phyloP scores from a whole-genome alignment of 2,797 vertebrate genomes.

The Acrossocheilus fasciatus region DNA sequence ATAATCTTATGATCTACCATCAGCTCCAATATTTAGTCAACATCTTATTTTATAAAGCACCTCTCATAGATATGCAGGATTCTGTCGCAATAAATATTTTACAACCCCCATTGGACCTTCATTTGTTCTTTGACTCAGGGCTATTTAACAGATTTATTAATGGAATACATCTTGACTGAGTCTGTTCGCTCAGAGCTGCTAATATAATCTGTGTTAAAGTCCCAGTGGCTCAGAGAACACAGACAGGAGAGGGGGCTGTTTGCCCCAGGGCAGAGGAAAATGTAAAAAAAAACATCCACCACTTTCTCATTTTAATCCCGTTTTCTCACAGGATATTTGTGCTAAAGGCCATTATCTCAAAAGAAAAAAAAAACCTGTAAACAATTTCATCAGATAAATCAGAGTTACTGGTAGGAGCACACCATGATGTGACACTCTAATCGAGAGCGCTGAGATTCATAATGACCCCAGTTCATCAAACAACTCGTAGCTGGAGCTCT shows the following conservation, averaged over 20 bases:
- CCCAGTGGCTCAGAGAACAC: slow-evolving; percentile 44
- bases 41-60: slow-evolving; percentile 26
- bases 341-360: slow-evolving; percentile 41
- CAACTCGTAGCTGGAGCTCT: slow-evolving; percentile 25
- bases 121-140: slow-evolving; percentile 54
- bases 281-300: slow-evolving; percentile 37
- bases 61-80: slow-evolving; percentile 34
- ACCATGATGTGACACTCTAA: slow-evolving; percentile 48
- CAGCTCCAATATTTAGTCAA: slow-evolving; percentile 18
- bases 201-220: slow-evolving; percentile 50
- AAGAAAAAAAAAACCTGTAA: slow-evolving; percentile 29
- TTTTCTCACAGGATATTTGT: slow-evolving; percentile 44
- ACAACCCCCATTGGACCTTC: slow-evolving; percentile 46
- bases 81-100: slow-evolving; percentile 51
- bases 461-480: slow-evolving; percentile 54
- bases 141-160: slow-evolving; percentile 63
- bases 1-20: slow-evolving; percentile 11
- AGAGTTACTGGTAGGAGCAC: slow-evolving; percentile 23
- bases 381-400: slow-evolving; percentile 52
- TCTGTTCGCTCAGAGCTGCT: slow-evolving; percentile 47
- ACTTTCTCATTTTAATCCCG: slow-evolving; percentile 47
- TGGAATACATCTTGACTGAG: slow-evolving; percentile 54
- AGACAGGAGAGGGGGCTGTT: slow-evolving; percentile 32
- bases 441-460: slow-evolving; percentile 40
- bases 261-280: slow-evolving; percentile 33